These are phyloP conservation scores for Drosophila atripex DNA, from an alignment of 2,888 invertebrate genomes.

Conservation along the genomic window DNA sequence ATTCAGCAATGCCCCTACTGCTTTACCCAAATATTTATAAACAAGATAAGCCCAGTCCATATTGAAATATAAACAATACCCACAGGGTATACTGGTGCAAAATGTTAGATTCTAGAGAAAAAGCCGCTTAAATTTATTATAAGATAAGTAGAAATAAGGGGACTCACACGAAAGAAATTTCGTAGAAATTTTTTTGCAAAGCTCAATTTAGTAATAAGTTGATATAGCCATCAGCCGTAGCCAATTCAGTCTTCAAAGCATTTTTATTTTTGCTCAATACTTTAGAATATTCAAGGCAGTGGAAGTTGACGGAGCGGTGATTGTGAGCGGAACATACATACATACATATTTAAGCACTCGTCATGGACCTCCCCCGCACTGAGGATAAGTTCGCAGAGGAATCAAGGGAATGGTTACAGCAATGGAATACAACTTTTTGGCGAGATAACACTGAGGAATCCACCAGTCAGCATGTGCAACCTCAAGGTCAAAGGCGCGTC, in stretches of 20 bases:
- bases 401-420: neutral
- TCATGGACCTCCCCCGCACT: neutral
- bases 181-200: neutral
- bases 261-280: neutral
- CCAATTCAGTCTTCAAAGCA: neutral
- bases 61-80: too few species aligned
- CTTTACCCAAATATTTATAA: too few species aligned
- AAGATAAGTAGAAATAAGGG: neutral
- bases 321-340: neutral
- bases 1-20: too few species aligned
- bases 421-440: neutral
- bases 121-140: too few species aligned
- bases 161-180: neutral
- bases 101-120: too few species aligned
- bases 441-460: neutral
- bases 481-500: neutral
- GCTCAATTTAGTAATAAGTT: neutral
- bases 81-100: too few species aligned
- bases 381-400: neutral
- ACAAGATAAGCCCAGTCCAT: too few species aligned
- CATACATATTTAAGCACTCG: neutral
- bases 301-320: neutral
- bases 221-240: neutral
- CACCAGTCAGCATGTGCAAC: neutral
- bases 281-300: neutral